phyloP scores from a whole-genome alignment of 1,140 invertebrate species.

The Lycorma delicatula region DNA sequence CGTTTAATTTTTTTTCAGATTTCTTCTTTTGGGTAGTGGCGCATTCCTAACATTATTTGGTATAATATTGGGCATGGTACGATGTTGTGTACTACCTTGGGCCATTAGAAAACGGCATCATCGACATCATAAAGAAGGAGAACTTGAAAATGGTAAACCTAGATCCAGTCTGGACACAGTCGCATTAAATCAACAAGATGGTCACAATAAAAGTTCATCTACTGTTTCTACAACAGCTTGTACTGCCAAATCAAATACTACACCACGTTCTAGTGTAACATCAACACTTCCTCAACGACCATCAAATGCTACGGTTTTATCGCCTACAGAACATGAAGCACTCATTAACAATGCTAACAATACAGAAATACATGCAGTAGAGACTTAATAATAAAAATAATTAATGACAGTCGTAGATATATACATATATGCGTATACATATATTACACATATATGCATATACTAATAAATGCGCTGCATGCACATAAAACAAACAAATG shows the following conservation, averaged over 20 bases:
- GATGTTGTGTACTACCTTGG: constrained; percentile 31
- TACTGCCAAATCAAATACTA: too few species aligned
- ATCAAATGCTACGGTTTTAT: not conserved
- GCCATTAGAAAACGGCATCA: constrained; percentile 10
- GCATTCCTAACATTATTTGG: constrained; percentile 34
- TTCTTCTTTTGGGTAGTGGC: constrained; percentile 37
- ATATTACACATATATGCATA: too few species aligned
- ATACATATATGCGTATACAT: too few species aligned
- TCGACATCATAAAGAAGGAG: not conserved
- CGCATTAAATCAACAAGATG: not conserved
- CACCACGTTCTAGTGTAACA: not conserved
- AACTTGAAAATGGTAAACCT: not conserved
- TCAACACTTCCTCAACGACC: not conserved
- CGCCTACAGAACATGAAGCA: not conserved
- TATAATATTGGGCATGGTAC: constrained; percentile 30
- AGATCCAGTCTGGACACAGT: not conserved
- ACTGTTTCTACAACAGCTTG: too few species aligned
- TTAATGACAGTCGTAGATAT: too few species aligned
- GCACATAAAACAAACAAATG: too few species aligned
- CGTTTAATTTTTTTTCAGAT: constrained; percentile 36
- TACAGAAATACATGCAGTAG: too few species aligned
- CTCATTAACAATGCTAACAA: not conserved
- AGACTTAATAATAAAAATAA: too few species aligned
- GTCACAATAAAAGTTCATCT: not conserved
- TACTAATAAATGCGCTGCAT: too few species aligned